Conservation (phyloP, 2,797 vertebrate genomes). For the Spinibarbus caldwelli region DNA sequence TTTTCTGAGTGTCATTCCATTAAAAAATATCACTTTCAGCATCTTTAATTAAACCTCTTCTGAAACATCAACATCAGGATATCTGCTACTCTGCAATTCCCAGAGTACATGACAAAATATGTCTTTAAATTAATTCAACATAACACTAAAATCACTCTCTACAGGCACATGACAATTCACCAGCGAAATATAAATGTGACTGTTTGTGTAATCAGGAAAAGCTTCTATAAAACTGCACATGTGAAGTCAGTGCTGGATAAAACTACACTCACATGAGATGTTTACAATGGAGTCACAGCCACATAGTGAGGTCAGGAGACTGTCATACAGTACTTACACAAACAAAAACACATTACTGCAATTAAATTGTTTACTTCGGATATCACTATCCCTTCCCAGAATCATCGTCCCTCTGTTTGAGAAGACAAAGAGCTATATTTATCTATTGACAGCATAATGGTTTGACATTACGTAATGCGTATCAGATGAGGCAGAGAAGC, state of each 20-base stretch:
- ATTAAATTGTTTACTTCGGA: conserved; percentile 32
- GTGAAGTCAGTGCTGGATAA: background rate
- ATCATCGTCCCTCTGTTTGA: conserved; percentile 39
- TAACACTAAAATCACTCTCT: background rate
- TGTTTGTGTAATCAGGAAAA: background rate
- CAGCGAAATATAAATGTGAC: background rate
- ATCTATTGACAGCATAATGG: conserved; percentile 44
- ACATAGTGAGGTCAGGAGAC: conserved; percentile 24
- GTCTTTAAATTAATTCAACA: background rate
- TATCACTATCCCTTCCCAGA: conserved; percentile 33
- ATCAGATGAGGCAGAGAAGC: conserved; percentile 21
- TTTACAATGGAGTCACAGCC: conserved; percentile 41
- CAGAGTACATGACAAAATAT: background rate
- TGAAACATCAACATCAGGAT: background rate
- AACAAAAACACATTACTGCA: conserved; percentile 29
- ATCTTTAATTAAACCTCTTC: background rate
- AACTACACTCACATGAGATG: background rate
- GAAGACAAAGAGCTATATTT: conserved; percentile 51
- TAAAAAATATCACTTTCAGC: background rate
- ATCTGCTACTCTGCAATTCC: background rate
- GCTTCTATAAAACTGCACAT: conserved; percentile 4
- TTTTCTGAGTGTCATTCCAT: background rate
- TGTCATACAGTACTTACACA: conserved; percentile 13
- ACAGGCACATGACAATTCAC: background rate
- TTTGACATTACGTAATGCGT: conserved; percentile 38